Base-by-base conservation (phyloP, 2,797 vertebrate species). In the Sciurus carolinensis region DNA sequence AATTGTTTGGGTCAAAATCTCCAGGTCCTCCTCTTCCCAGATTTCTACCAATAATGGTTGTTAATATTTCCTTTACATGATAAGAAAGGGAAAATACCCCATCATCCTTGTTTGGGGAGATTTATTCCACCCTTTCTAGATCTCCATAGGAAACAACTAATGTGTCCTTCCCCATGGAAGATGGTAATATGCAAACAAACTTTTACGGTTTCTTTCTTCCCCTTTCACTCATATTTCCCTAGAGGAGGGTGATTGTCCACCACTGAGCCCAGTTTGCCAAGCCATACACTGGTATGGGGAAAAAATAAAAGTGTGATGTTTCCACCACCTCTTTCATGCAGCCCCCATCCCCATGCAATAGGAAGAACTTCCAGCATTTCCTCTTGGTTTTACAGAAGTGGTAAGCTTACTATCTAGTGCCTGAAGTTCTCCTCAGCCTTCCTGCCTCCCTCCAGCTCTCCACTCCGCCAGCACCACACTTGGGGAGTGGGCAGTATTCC, bases 1-100 rank as follows among this genome's bases (percentile, higher is more conserved):
- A 81, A 64, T n/a, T n/a, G 13, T 84, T 62, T 75, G 47, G 54
- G 33, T 93, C 72, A 90, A 93, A 95, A 87, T 81, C 47, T 39
- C 44, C 52, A 90, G 33, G 84, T 39, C 22, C 10, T 66, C 24
- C n/a, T 85, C 52, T 88, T 85, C 13, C 69, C 20, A 42, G 39
- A 5, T 83, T 33, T 77, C 52, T 64, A 30, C 26, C 5, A 66
- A 30, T n/a, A 39, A 73, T 6, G 44, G n/a, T 62, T 36, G 4
- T 62, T 62, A 50, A 9, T 39, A 79, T 69, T 93, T 54, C 26
- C 50, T 88, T 75, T 59, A 67, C 4, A 50, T 52, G 2, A 18
- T 67, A 11, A 39, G 9, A 72, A 7, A 47, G 39, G 36, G 3
- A 73, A 85, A 79, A 75, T 42, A 42, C 1, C 10, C 33, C 14